These are phyloP conservation scores for Tympanuchus pallidicinctus DNA, from an alignment of 2,113 vertebrate genomes.

Conservation along the genomic window DNA sequence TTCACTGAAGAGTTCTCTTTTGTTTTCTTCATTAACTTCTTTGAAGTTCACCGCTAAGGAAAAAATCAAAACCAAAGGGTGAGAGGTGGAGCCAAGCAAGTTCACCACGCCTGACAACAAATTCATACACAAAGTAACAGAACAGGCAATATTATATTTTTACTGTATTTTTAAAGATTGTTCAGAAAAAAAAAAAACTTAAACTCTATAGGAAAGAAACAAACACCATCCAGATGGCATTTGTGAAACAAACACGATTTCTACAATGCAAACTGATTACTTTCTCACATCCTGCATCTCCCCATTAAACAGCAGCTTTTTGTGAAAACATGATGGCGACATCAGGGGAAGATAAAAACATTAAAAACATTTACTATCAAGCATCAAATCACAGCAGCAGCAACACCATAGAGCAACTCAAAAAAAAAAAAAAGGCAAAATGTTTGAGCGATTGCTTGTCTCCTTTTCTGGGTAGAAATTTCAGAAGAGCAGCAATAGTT, in stretches of 20 bases:
- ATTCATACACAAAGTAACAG: not conserved
- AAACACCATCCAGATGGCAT: not conserved
- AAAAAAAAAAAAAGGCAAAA: not conserved
- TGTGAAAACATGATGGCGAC: not conserved
- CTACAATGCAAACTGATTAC: not conserved
- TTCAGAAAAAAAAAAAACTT: not conserved
- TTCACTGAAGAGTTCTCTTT: conserved; percentile 89
- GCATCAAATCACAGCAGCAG: not conserved
- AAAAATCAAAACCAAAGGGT: conserved; percentile 28
- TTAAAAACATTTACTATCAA: not conserved
- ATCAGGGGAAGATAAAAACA: not conserved
- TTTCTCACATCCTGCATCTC: not conserved
- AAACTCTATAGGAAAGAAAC: not conserved
- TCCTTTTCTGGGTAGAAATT: not conserved
- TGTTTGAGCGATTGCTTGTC: not conserved
- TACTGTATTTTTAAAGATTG: too few species aligned
- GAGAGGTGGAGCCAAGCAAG: not conserved
- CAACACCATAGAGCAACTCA: not conserved
- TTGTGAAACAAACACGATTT: not conserved
- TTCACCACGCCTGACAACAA: not conserved
- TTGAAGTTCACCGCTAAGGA: conserved; percentile 92
- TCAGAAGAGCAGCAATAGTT: not conserved
- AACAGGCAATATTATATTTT: not conserved
- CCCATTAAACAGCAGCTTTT: not conserved
- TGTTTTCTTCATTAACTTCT: conserved; percentile 95